A percentile compares a stretch with the other conserved stretches of the same genome.
Evolutionary conservation across 1,140 invertebrate genomes (phyloP).

Genomic region (Drosophila sp.): DNA sequence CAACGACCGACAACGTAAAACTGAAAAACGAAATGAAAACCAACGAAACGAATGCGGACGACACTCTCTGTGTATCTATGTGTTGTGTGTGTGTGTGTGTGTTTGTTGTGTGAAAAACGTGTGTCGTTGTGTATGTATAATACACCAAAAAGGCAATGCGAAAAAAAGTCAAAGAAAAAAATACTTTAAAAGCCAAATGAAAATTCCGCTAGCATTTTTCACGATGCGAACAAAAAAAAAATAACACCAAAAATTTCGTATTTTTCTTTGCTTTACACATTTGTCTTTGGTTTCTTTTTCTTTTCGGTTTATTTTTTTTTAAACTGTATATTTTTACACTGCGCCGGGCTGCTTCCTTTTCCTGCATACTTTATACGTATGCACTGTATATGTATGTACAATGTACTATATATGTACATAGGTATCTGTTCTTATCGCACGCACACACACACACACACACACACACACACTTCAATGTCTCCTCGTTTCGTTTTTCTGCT

Average conservation of each 20-base stretch:
- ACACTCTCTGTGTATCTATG: slow-evolving; percentile 9
- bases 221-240: slow-evolving; percentile 33
- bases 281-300: slow-evolving; percentile 46
- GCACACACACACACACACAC: slow-evolving; percentile 26
- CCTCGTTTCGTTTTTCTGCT: slow-evolving; percentile 32
- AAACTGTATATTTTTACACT: slow-evolving; percentile 54
- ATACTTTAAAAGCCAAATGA: slow-evolving; percentile 60
- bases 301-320: slow-evolving; percentile 48
- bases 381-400: slow-evolving; percentile 15
- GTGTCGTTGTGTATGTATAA: slow-evolving; percentile 78
- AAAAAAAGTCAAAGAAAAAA: slow-evolving; percentile 55
- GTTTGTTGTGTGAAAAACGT: slow-evolving; percentile 64
- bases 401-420: slow-evolving; percentile 16
- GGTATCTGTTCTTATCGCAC: slow-evolving; percentile 37
- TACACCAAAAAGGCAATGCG: slow-evolving; percentile 62
- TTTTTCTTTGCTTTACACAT: slow-evolving; percentile 28
- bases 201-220: slow-evolving; percentile 62
- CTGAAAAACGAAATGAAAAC: slow-evolving; percentile 39
- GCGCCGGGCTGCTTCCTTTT: slow-evolving; percentile 44
- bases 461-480: slow-evolving; percentile 39
- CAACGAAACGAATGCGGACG: slow-evolving; percentile 52
- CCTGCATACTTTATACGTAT: slow-evolving; percentile 35
- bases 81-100: slow-evolving; percentile 27
- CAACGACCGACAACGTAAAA: slow-evolving; percentile 27
- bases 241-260: slow-evolving; percentile 17